Base-by-base conservation (phyloP, 35 echinoderm and acorn worm genomes). In the Diadema setosum region DNA sequence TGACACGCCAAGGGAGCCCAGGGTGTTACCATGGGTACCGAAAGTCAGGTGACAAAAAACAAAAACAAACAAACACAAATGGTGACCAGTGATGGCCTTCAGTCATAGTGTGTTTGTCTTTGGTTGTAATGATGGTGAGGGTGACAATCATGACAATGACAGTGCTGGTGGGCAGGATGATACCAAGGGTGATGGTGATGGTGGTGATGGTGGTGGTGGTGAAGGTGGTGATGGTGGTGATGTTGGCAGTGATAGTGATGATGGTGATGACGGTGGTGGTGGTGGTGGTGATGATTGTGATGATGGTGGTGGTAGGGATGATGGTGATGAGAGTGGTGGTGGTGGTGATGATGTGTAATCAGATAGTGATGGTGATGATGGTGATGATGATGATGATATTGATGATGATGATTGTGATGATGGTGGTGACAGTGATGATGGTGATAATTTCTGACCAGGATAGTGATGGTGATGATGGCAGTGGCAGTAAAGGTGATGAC, bases 41-140 rank as follows among this genome's bases (percentile, higher is more conserved):
- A 99, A 99, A 95, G 93, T 95, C 70, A 94, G 96, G 96, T 95
- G 50, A 56, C 30, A n/a, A n/a, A n/a, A n/a, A n/a, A n/a, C n/a
- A n/a, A n/a, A n/a, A n/a, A n/a, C n/a, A n/a, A n/a, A n/a, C n/a
- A n/a, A n/a, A n/a, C n/a, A n/a, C n/a, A n/a, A n/a, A n/a, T n/a
- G n/a, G n/a, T n/a, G n/a, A n/a, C n/a, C n/a, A n/a, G n/a, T n/a
- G n/a, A n/a, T n/a, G n/a, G n/a, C n/a, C n/a, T n/a, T n/a, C n/a
- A n/a, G n/a, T n/a, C n/a, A n/a, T n/a, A n/a, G n/a, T n/a, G n/a
- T n/a, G n/a, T n/a, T n/a, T n/a, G n/a, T n/a, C n/a, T n/a, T n/a
- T n/a, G n/a, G n/a, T 43, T 24, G 16, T 3, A 5, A 39, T 24
- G 76, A 40, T 24, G 42, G 46, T 2, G 6, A 43, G 4, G 5